Evolutionary conservation across 1,140 invertebrate genomes (phyloP).

Genomic region (Zaprionus ornatus): DNA sequence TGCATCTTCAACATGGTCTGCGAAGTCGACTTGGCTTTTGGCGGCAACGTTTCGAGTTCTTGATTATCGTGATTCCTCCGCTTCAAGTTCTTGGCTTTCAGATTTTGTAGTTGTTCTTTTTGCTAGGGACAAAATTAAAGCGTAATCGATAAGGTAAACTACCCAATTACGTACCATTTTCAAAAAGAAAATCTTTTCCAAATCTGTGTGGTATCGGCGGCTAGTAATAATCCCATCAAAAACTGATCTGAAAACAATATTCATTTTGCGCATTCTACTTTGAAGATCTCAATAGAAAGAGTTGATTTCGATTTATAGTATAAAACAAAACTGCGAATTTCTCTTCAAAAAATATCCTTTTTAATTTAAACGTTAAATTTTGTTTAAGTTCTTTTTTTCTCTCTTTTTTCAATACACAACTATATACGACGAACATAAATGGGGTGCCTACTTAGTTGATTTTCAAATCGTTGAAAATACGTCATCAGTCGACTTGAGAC

Average conservation of each 20-base stretch:
- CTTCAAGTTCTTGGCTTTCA: background rate
- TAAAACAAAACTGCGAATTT: background rate
- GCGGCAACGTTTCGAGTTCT: background rate
- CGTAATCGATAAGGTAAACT: too few species aligned
- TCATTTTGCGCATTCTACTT: background rate
- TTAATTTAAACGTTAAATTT: constrained; percentile 16
- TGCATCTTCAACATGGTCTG: background rate
- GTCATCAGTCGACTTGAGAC: background rate
- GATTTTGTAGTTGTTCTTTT: background rate
- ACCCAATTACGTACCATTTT: background rate
- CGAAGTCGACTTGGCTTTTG: background rate
- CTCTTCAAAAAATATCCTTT: background rate
- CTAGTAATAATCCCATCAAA: background rate
- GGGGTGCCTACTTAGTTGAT: constrained; percentile 1
- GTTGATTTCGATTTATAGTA: too few species aligned
- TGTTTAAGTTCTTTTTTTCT: background rate
- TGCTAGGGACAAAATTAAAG: background rate
- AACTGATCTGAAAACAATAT: background rate
- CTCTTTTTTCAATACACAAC: background rate
- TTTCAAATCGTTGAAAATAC: background rate
- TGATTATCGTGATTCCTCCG: background rate
- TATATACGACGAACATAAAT: background rate
- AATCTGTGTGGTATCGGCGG: background rate
- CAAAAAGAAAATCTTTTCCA: background rate
- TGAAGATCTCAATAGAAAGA: background rate